These are phyloP conservation scores for Dioctria linearis DNA, from an alignment of 2,888 invertebrate species.

Conservation along the genomic window DNA sequence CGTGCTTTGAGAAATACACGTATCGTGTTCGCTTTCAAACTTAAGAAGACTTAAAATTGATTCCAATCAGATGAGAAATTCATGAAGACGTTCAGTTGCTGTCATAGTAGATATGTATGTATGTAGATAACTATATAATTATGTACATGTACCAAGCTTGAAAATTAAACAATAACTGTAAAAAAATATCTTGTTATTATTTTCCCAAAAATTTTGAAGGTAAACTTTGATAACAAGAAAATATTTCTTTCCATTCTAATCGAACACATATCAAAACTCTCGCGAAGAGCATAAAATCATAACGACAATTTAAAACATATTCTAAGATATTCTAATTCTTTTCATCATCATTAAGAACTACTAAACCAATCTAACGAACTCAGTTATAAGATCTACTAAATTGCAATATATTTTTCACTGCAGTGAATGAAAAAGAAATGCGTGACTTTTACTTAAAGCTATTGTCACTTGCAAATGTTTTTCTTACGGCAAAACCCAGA, in stretches of 20 bases:
- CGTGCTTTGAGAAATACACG: background rate
- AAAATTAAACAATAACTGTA: background rate
- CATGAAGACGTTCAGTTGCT: constrained; percentile 16
- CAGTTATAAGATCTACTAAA: too few species aligned
- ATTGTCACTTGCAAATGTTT: too few species aligned
- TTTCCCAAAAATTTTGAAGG: background rate
- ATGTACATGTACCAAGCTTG: background rate
- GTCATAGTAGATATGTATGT: too few species aligned
- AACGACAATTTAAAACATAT: too few species aligned
- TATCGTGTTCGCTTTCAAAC: background rate
- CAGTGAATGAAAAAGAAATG: too few species aligned
- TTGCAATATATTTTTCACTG: too few species aligned
- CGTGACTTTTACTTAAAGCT: too few species aligned
- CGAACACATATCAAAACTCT: background rate
- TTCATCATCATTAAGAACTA: too few species aligned
- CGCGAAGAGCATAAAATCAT: too few species aligned
- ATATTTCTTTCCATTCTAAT: background rate
- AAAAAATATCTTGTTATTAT: background rate
- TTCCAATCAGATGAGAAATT: constrained; percentile 42
- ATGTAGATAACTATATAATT: too few species aligned
- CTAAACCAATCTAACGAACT: too few species aligned
- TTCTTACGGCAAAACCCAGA: background rate
- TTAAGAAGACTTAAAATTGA: constrained; percentile 19
- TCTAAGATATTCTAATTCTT: background rate
- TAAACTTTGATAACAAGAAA: background rate